Percentiles rank a stretch among this genome's conserved stretches.
Conservation (phyloP, 2,888 invertebrate species). For the Tenthredo scrophulariae region DNA sequence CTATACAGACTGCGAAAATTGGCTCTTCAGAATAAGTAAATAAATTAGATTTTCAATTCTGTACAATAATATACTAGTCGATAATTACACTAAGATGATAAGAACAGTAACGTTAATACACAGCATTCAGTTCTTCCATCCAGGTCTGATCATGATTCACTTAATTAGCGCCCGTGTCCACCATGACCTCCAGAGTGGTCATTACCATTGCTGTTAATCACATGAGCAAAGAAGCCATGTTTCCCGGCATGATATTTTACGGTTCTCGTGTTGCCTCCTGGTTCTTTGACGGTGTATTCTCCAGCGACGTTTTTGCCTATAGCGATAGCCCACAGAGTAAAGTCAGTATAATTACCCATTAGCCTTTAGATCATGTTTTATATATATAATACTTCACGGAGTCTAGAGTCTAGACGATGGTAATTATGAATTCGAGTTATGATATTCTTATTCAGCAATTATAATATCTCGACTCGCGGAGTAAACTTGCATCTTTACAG, state of each 20-base stretch:
- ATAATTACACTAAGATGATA: not conserved
- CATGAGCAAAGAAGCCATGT: constrained; percentile 82
- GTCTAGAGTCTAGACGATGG: constrained; percentile 20
- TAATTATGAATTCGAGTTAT: not conserved
- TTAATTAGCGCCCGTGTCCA: constrained; percentile 33
- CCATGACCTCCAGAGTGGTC: constrained; percentile 58
- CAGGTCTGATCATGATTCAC: constrained; percentile 2
- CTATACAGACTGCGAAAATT: not conserved
- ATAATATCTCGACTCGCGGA: not conserved
- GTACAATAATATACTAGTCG: not conserved
- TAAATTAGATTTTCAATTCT: not conserved
- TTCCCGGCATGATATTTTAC: constrained; percentile 85
- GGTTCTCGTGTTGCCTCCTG: constrained; percentile 83
- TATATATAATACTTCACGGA: not conserved
- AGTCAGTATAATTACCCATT: not conserved
- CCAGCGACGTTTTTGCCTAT: constrained; percentile 87
- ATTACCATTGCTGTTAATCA: constrained; percentile 73
- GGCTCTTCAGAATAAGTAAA: not conserved
- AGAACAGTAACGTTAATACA: not conserved
- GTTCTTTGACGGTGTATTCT: constrained; percentile 83
- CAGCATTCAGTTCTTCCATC: not conserved
- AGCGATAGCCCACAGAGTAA: not conserved
- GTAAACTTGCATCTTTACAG: not conserved
- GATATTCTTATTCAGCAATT: constrained; percentile 10
- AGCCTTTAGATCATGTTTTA: not conserved